phyloP scores from a whole-genome alignment of 1,140 invertebrate genomes.

The Phenacoccus solenopsis region DNA sequence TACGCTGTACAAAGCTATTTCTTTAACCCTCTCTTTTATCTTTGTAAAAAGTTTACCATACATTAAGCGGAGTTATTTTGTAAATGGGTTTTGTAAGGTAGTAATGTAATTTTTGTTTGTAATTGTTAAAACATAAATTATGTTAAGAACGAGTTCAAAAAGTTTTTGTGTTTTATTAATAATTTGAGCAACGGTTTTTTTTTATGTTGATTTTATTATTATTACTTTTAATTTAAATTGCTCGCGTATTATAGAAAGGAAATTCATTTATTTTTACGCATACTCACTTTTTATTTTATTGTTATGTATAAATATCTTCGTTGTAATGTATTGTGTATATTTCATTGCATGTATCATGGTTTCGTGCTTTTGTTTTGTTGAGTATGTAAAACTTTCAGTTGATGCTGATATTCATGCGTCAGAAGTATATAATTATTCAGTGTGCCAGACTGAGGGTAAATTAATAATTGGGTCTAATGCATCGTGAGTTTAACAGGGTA shows the following conservation, averaged over 20 bases:
- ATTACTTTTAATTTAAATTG: background rate
- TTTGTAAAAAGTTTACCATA: background rate
- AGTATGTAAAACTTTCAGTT: background rate
- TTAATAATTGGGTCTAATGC: background rate
- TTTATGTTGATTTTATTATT: conserved; percentile 4
- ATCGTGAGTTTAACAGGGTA: background rate
- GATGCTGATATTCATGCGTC: background rate
- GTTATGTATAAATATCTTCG: background rate
- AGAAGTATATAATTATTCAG: background rate
- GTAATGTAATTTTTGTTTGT: background rate
- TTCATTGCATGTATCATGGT: background rate
- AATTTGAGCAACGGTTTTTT: background rate
- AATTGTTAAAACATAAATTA: background rate
- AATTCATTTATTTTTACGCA: background rate
- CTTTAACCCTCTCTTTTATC: background rate
- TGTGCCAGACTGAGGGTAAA: background rate
- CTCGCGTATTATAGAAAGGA: background rate
- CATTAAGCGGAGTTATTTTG: background rate
- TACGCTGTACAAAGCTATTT: background rate
- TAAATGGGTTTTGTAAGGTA: background rate
- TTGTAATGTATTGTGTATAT: background rate
- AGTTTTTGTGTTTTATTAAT: background rate
- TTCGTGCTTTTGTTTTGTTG: background rate
- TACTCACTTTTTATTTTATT: background rate
- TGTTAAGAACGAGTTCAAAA: background rate